Conservation (phyloP, 2,797 vertebrate species). For the Spinibarbus caldwelli region DNA sequence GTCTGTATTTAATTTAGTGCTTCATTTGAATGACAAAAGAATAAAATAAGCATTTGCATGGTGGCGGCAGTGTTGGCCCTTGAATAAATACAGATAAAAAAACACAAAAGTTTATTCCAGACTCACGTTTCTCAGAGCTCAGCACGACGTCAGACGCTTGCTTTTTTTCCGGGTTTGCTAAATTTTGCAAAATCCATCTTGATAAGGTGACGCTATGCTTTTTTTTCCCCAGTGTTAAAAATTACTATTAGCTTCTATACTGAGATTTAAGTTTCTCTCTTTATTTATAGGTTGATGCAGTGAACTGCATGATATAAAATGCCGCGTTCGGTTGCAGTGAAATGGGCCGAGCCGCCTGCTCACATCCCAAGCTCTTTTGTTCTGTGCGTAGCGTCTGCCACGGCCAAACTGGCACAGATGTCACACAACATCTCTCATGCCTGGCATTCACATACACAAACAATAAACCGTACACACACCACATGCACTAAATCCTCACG, state of each 20-base stretch:
- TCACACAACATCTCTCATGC: constrained; percentile 30
- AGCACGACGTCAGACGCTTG: background rate
- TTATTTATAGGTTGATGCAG: background rate
- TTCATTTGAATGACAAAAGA: constrained; percentile 56
- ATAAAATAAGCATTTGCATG: constrained; percentile 22
- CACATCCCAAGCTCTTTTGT: constrained; percentile 34
- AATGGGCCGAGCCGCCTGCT: background rate
- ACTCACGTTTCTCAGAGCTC: background rate
- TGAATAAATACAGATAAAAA: constrained; percentile 44
- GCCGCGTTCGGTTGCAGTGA: background rate
- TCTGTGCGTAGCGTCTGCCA: constrained; percentile 30
- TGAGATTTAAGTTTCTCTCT: background rate
- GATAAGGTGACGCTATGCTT: background rate
- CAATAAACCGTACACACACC: background rate
- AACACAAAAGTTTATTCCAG: constrained; percentile 18
- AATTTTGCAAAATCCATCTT: background rate
- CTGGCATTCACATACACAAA: constrained; percentile 36
- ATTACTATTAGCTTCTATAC: background rate
- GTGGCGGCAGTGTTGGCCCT: constrained; percentile 12
- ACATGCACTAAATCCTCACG: background rate
- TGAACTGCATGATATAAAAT: background rate
- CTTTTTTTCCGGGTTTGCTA: background rate
- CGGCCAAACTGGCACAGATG: constrained; percentile 37
- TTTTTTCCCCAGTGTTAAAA: background rate
- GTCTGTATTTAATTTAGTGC: constrained; percentile 57